Evolutionary conservation across 1,140 invertebrate genomes (phyloP), one percentile per base, ranked within the genome.

Genomic region (Rhopalosiphum padi): DNA sequence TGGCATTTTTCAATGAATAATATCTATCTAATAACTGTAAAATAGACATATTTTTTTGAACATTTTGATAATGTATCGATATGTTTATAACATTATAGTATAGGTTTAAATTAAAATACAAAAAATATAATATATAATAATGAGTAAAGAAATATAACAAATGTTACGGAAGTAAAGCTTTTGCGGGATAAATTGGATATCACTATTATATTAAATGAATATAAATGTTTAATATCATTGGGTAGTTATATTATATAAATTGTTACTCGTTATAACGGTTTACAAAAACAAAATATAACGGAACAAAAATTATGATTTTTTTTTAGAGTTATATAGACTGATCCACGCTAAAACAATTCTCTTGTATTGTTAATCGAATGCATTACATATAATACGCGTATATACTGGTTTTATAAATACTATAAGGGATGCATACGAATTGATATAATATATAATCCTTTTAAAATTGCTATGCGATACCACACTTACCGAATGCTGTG

Each of bases 391-490:
- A 82, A 35, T 83, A 37, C 35, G 21, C 21, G 35, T 41, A 43
- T 85, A 23, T 25, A 21, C 23, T 86, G 23, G 23, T 11, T 18
- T 77, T 77, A 41, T 23, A 85, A 85, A 41, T 43, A 53, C 23
- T 68, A 25, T 30, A 86, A 43, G 37, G 83, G 83, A 86, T 25
- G 83, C 83, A 86, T 86, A 86, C 83, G 83, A 41, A 86, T 41
- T 86, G 9, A 86, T 86, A 86, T 41, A 23, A 83, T 37, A 41
- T 37, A 41, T 37, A 23, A 37, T 83, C 82, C 41, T 86, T 41
- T 25, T 25, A 86, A 41, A 86, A 41, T 86, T 86, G 83, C 25
- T 86, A 86, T 86, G 37, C 37, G 23, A 83, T 83, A 83, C 82
- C 37, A 25, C 83, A 43, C 37, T 86, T 23, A 4, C 37, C 83